Percentiles rank a stretch among this genome's conserved stretches.
Conservation (phyloP, 2,888 invertebrate species). For the Zonitis immaculata region DNA sequence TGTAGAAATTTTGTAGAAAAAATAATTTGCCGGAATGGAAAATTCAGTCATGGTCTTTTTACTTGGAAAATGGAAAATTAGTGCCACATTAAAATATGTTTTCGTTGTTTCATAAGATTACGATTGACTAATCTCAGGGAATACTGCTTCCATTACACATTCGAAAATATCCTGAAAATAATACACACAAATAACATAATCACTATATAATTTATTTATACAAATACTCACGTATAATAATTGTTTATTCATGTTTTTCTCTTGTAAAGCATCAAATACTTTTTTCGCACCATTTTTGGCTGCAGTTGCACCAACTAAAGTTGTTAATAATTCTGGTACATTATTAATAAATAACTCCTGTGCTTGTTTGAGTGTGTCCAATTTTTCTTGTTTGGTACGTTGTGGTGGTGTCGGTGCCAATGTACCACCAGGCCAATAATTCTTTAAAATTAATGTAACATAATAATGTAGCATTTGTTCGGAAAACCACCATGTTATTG, state of each 20-base stretch:
- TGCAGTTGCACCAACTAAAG: conserved; percentile 80
- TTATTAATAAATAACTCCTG: conserved; percentile 65
- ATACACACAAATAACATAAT: too few relatives aligned
- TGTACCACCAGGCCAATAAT: conserved; percentile 87
- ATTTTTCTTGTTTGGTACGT: conserved; percentile 60
- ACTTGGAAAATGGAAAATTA: background rate
- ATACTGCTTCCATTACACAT: conserved; percentile 51
- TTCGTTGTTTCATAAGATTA: background rate
- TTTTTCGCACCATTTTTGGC: conserved; percentile 79
- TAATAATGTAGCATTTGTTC: conserved; percentile 90
- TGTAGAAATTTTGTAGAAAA: background rate
- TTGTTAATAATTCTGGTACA: conserved; percentile 74
- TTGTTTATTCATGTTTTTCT: conserved; percentile 82
- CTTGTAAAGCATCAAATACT: conserved; percentile 81
- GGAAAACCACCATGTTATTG: conserved; percentile 80
- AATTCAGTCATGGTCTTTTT: background rate
- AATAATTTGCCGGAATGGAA: background rate
- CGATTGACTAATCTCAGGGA: conserved; percentile 49
- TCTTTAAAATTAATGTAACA: conserved; percentile 73
- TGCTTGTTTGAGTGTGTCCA: conserved; percentile 66
- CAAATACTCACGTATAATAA: conserved; percentile 75
- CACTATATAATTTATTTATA: background rate
- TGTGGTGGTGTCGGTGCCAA: conserved; percentile 54
- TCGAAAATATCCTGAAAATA: conserved; percentile 53
- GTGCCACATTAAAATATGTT: background rate